phyloP scores from a whole-genome alignment of 2,797 vertebrate species.

The Gymnothorax reevesii region DNA sequence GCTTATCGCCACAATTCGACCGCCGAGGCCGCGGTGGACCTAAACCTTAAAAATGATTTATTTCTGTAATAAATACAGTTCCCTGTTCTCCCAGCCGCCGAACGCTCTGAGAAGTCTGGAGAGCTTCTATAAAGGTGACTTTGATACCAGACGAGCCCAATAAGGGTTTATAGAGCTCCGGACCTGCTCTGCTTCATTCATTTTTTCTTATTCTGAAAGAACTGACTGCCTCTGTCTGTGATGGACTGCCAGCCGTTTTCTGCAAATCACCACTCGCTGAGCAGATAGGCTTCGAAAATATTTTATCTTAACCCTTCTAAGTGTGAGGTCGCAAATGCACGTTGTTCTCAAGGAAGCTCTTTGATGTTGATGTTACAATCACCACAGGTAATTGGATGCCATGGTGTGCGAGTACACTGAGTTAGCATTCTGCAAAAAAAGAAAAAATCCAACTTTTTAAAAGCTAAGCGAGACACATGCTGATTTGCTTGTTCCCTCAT shows the following conservation, averaged over 20 bases:
- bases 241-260: background rate
- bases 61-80: conserved; percentile 11
- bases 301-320: background rate
- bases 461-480: background rate
- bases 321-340: too few species aligned
- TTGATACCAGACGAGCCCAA: background rate
- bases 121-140: conserved; percentile 1
- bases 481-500: background rate
- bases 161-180: background rate
- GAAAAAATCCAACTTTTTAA: too few species aligned
- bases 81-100: background rate
- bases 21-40: background rate
- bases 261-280: background rate
- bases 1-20: background rate
- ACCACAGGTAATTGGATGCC: too few species aligned
- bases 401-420: too few species aligned
- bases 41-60: conserved; percentile 10
- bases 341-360: too few species aligned
- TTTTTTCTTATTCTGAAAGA: background rate
- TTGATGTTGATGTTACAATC: too few species aligned
- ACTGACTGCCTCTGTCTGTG: background rate
- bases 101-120: background rate
- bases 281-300: too few species aligned
- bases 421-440: too few species aligned
- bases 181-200: background rate